Base-by-base conservation (phyloP, 1,140 invertebrate species). In the Phthorimaea operculella region DNA sequence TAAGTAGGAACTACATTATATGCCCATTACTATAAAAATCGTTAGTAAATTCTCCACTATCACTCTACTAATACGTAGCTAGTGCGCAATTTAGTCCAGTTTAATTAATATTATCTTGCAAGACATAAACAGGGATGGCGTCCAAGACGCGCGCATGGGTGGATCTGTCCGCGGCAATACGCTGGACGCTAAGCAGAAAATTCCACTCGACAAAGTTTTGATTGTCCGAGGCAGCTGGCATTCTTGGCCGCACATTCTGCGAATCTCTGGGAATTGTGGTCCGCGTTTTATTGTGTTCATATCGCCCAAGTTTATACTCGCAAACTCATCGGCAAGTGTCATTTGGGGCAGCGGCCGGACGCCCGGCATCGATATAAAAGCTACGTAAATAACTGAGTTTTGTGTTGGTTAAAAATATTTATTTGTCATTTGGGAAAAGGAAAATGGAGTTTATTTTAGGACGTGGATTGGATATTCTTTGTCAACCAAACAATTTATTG, bases 211-310 rank as follows among this genome's bases (percentile, higher is more conserved):
- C 57, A 71, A 82, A 79, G 77, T 82, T 79, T 79, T 79, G 76
- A 82, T 82, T 82, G 79, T 79, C 74, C 76, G 66, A 72, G 70
- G 68, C 79, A 82, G 76, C 73, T 79, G 79, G 72, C 79, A 79
- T 81, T 81, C 78, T 76, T 79, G 64, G 52, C 55, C 68, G 66
- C 76, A 79, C 74, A 79, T 79, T 79, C 66, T 58, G 54, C 65
- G 66, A 72, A 70, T 74, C 63, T 64, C 63, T 65, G 63, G 61
- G 52, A 57, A 76, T 47, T 47, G 44, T 47, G 67, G 63, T 63
- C 66, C 63, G 57, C 74, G 62, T 77, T 81, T 79, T 79, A 81
- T 79, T 79, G 75, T 76, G 72, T 74, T 71, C 78, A 74, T 79
- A 74, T 79, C 66, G 65, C 49, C 60, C 64, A 74, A 79, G 63